A percentile compares a stretch with the other conserved stretches of the same genome.
Conservation (phyloP, 2,888 invertebrate genomes). For the Antitype chi region DNA sequence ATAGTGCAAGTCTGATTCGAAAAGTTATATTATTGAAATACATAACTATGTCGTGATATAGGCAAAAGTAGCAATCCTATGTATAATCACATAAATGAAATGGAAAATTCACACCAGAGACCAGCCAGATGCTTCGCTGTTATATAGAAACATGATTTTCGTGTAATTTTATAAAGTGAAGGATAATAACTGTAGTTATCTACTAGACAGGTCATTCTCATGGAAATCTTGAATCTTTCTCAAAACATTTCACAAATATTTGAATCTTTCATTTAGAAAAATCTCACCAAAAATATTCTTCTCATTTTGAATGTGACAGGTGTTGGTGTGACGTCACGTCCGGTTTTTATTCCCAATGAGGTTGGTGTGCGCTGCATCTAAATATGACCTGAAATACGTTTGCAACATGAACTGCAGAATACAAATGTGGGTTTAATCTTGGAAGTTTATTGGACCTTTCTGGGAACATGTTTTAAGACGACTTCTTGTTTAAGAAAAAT, state of each 20-base stretch:
- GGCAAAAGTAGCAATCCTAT: neutral
- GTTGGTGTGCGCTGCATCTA: slow-evolving; percentile 58
- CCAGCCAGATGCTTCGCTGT: neutral
- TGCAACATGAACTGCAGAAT: slow-evolving; percentile 70
- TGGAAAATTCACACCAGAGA: neutral
- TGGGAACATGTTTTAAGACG: slow-evolving; percentile 1
- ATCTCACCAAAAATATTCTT: slow-evolving; percentile 25
- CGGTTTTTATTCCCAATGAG: slow-evolving; percentile 70
- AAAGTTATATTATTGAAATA: neutral
- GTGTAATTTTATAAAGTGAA: neutral
- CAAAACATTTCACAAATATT: neutral
- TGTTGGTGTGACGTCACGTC: slow-evolving; percentile 67
- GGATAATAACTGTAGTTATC: neutral
- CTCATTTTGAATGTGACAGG: slow-evolving; percentile 56
- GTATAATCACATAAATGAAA: neutral
- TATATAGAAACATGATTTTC: neutral
- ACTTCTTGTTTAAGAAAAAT: neutral
- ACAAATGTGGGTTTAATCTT: slow-evolving; percentile 62
- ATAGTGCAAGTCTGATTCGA: no score
- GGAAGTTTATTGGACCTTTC: slow-evolving; percentile 29
- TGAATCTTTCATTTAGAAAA: slow-evolving; percentile 20
- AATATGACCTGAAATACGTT: slow-evolving; percentile 62
- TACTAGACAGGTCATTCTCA: neutral
- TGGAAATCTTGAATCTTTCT: neutral
- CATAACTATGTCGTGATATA: neutral